Percentiles rank a stretch among this genome's conserved stretches.
Conservation (phyloP, 2,888 invertebrate species). For the Pheosia gnoma region DNA sequence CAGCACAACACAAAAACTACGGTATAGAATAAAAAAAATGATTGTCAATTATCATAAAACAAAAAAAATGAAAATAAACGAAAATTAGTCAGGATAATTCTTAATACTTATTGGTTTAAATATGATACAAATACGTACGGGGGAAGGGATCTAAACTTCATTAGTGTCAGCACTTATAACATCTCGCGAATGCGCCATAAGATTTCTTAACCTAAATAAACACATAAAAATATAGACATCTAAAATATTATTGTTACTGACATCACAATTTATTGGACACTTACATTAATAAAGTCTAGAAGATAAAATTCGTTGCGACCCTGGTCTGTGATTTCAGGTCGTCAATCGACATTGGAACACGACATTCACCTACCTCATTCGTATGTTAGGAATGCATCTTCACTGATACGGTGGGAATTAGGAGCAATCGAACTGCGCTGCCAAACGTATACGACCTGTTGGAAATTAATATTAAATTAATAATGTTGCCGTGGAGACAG, state of each 20-base stretch:
- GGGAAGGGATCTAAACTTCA: constrained; percentile 9
- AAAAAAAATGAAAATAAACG: constrained; percentile 19
- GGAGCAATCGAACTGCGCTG: constrained; percentile 73
- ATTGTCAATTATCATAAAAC: constrained; percentile 18
- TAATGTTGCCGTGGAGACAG: neutral
- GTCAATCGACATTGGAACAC: constrained; percentile 51
- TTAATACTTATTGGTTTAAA: constrained; percentile 40
- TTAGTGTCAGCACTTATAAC: constrained; percentile 59
- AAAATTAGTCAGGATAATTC: constrained; percentile 41
- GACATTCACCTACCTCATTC: constrained; percentile 48
- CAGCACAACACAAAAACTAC: constrained; percentile 40
- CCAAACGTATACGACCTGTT: constrained; percentile 76
- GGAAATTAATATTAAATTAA: constrained; percentile 11
- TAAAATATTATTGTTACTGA: constrained; percentile 82
- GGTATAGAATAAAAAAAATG: constrained; percentile 6
- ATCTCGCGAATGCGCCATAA: constrained; percentile 73
- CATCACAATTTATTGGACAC: constrained; percentile 81
- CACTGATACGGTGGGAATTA: constrained; percentile 62
- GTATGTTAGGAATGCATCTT: constrained; percentile 67
- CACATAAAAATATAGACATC: constrained; percentile 82
- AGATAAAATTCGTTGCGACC: constrained; percentile 80
- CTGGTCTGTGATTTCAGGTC: constrained; percentile 56
- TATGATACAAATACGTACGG: constrained; percentile 32
- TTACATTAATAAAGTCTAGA: constrained; percentile 64
- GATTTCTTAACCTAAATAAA: constrained; percentile 76